Evolutionary conservation across 1,140 invertebrate genomes (phyloP).

Genomic region (Nylanderia fulva): DNA sequence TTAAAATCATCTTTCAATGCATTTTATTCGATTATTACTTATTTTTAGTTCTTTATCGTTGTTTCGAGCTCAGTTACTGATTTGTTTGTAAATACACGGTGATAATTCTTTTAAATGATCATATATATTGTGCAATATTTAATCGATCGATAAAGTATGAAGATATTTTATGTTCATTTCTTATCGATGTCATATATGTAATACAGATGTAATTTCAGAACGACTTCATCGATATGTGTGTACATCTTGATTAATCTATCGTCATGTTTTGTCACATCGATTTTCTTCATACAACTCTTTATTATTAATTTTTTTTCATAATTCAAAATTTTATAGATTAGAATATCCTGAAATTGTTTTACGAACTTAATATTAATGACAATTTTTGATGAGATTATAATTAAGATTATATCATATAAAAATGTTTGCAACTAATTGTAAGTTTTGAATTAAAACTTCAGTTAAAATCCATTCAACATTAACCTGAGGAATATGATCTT

Average conservation of each 20-base stretch:
- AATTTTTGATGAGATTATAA: neutral
- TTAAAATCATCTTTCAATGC: neutral
- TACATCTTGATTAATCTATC: neutral
- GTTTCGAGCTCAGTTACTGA: neutral
- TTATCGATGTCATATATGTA: neutral
- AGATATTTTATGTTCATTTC: neutral
- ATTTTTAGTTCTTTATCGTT: conserved; percentile 38
- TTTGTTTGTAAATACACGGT: conserved; percentile 37
- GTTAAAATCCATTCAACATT: neutral
- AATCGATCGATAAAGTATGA: conserved; percentile 14
- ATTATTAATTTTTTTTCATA: neutral
- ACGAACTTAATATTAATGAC: neutral
- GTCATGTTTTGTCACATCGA: neutral
- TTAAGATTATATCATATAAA: neutral
- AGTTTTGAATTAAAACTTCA: neutral
- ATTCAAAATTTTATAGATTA: neutral
- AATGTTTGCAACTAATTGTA: neutral
- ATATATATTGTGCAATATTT: neutral
- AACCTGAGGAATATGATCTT: neutral
- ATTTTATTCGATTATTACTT: neutral
- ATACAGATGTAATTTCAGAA: neutral
- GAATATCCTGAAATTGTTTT: neutral
- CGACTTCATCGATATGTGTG: neutral
- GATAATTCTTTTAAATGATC: conserved; percentile 13
- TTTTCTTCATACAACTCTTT: neutral